Evolutionary conservation across 2,888 invertebrate genomes (phyloP), one percentile per base, ranked within the genome.

Genomic region (Troides aeacus): DNA sequence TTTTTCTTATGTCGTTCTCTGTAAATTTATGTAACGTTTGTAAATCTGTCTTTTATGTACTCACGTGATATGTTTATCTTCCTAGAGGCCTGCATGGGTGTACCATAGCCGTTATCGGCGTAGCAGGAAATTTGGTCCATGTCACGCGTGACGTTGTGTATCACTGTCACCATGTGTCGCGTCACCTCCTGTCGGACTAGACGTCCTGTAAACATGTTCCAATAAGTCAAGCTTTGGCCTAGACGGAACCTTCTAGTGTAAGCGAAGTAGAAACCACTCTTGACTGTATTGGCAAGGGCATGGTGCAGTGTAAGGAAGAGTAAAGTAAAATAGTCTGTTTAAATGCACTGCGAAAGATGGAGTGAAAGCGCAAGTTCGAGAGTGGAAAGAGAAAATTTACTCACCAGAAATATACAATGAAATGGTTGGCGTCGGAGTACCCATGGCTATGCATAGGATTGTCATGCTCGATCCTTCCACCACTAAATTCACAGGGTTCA

Each of bases 101-200:
- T 96, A 0, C 97, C 97, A 80, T 96, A 97, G 1, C 97, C 97
- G 80, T 97, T 97, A 88, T 97, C 97, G 0, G 97, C 97, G 86
- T 97, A 97, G 84, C 97, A 97, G 0, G 97, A 96, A 73, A 97
- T 96, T 84, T 96, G 95, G 81, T 96, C 95, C 97, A 97, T 97
- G 84, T 97, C 96, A 2, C 96, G 93, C 0, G 96, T 96, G 17
- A 97, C 96, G 84, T 97, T 97, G 82, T 96, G 95, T 72, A 97
- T 95, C n/a, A 96, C 95, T 0, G 97, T 96, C 59, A 97, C 97
- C 96, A 97, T 96, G 85, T 97, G 97, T 0, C 97, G 93, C 0
- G 97, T 96, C 53, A 95, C 95, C 74, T 97, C 96, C 86, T 97
- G 96, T 1, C 96, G 93, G n/a, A 97, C 95, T n/a, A 97, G 92